Base-by-base conservation (phyloP, 2,888 invertebrate species). In the Hydriomena furcata region DNA sequence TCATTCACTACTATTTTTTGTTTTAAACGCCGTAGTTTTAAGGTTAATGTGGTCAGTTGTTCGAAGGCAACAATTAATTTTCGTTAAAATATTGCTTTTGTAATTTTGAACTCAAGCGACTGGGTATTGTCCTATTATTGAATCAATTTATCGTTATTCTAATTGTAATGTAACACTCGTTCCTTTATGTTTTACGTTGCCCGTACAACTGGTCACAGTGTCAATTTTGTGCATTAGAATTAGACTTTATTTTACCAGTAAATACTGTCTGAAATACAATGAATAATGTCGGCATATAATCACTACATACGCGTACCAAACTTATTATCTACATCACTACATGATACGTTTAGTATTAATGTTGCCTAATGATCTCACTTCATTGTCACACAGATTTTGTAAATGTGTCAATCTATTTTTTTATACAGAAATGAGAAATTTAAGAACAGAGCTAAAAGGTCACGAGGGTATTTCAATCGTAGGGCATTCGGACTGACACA, bases 361-460 rank as follows among this genome's bases (percentile, higher is more conserved):
- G 78, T 81, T 83, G 82, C 85, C 82, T 84, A 79, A 82, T 89
- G 89, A 90, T 90, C 89, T 90, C 89, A 90, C 82, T 82, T 76
- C 79, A 76, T 79, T 84, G 85, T 89, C 86, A 84, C 86, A 84
- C 78, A 68, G 72, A 66, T 71, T 65, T 61, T 66, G 77, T 79
- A 76, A 68, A 79, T 76, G 73, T 81, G 79, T 82, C 78, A 77
- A 44, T 44, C 43, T 44, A 13, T 48, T 52, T 41, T 43, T 43
- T 25, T 23, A 31, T 11, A 48, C 40, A 37, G 44, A 53, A 48
- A 48, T 48, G 34, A 44, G 47, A 36, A 13, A 35, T 17, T 20
- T 32, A 38, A 13, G 34, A 30, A 21, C 12, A 42, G 12, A 17
- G 17, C 17, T 17, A 2, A 17, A 4, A 35, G 37, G 11, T 42